A percentile compares a stretch with the other conserved stretches of the same genome.
Conservation (phyloP, 2,113 vertebrate species). For the Callithrix jacchus region DNA sequence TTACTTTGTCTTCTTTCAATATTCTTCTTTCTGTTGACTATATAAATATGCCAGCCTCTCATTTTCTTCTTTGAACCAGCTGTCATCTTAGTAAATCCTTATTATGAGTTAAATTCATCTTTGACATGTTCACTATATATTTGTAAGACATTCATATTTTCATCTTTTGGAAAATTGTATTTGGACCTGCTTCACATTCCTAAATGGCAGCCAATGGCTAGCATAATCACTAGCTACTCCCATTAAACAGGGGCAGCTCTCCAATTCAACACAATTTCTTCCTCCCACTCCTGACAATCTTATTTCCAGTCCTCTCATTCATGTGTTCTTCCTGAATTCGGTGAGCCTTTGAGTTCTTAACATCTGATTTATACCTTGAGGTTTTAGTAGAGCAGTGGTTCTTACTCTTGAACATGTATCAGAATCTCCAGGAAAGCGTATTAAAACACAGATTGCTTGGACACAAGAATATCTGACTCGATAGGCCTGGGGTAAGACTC, state of each 20-base stretch:
- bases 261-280: neutral
- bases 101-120: slow-evolving; percentile 13
- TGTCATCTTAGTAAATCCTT: slow-evolving; percentile 22
- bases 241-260: neutral
- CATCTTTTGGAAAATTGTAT: neutral
- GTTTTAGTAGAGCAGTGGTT: neutral
- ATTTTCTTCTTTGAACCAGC: neutral
- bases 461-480: neutral
- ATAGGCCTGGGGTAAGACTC: neutral
- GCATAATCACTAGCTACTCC: neutral
- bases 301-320: neutral
- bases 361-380: neutral
- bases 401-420: neutral
- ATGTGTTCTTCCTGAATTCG: neutral
- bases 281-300: neutral
- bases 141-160: neutral
- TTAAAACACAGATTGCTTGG: neutral
- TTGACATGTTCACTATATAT: neutral
- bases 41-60: neutral
- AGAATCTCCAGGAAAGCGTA: neutral
- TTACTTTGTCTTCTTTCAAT: slow-evolving; percentile 12
- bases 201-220: neutral
- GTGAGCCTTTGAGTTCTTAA: neutral
- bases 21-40: neutral
- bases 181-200: neutral